Conservation (phyloP, 2,113 vertebrate species). For the Gymnogyps californianus region DNA sequence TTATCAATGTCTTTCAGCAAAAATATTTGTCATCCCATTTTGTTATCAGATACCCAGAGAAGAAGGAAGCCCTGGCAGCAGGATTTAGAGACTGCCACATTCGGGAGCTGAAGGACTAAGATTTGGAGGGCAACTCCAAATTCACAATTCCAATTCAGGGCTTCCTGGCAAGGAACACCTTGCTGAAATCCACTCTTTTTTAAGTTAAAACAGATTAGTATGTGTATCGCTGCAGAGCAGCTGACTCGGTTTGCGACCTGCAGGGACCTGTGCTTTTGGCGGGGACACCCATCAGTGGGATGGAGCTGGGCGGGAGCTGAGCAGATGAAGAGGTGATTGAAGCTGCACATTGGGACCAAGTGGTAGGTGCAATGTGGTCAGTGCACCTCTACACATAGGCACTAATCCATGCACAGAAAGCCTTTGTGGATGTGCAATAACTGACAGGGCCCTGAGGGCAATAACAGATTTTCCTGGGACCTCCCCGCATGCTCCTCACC, state of each 20-base stretch:
- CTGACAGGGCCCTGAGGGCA: not conserved
- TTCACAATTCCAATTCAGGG: not conserved
- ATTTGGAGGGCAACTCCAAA: not conserved
- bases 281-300: not conserved
- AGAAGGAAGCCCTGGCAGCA: not conserved
- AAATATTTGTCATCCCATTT: not conserved
- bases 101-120: not conserved
- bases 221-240: fast-evolving
- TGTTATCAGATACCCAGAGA: not conserved
- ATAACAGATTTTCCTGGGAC: not conserved
- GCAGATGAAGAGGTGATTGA: not conserved
- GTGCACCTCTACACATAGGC: not conserved
- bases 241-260: no score
- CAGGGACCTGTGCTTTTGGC: not conserved
- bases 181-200: not conserved
- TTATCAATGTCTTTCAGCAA: not conserved
- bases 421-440: not conserved
- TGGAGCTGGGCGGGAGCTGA: not conserved
- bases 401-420: not conserved
- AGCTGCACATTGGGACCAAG: not conserved
- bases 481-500: not conserved
- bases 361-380: not conserved
- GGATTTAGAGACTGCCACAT: not conserved
- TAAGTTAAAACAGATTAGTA: not conserved
- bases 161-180: not conserved